A percentile compares a stretch with the other conserved stretches of the same genome.
phyloP scores from a whole-genome alignment of 2,113 vertebrate genomes.

The Pelecanoides urinatrix region DNA sequence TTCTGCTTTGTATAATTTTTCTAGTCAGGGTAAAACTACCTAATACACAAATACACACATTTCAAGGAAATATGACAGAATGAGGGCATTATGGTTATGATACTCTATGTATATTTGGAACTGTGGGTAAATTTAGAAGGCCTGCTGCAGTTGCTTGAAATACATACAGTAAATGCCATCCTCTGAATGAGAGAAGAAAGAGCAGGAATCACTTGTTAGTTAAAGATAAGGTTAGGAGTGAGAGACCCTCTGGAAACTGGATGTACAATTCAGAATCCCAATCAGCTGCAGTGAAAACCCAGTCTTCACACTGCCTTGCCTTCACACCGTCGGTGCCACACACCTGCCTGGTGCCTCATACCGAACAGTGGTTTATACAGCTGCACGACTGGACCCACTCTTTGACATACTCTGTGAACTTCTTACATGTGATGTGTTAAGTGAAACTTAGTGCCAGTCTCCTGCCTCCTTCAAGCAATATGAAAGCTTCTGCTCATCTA shows the following conservation, averaged over 20 bases:
- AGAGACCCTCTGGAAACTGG: not conserved
- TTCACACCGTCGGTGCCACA: fast-evolving
- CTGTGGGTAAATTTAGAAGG: slow-evolving; percentile 14
- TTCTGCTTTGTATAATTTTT: not conserved
- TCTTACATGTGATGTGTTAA: not conserved
- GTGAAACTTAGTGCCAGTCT: not conserved
- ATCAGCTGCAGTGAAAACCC: fast-evolving
- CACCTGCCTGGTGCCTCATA: not conserved
- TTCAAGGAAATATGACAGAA: slow-evolving; percentile 69
- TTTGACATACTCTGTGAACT: not conserved
- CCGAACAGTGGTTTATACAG: not conserved
- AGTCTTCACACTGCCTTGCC: not conserved
- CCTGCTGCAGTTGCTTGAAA: not conserved
- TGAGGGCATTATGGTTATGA: slow-evolving; percentile 33
- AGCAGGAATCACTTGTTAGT: not conserved
- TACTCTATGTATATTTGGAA: not conserved
- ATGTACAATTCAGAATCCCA: not conserved
- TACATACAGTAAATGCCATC: not conserved
- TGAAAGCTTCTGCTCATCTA: not conserved
- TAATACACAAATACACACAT: slow-evolving; percentile 44
- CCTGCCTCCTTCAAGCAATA: not conserved
- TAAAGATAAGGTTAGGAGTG: not conserved
- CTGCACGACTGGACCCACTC: fast-evolving
- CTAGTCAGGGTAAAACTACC: slow-evolving; percentile 19
- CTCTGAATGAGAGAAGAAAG: not conserved